Evolutionary conservation across 2,888 invertebrate genomes (phyloP), one percentile per base, ranked within the genome.

Genomic region (Exephanes ischioxanthus): DNA sequence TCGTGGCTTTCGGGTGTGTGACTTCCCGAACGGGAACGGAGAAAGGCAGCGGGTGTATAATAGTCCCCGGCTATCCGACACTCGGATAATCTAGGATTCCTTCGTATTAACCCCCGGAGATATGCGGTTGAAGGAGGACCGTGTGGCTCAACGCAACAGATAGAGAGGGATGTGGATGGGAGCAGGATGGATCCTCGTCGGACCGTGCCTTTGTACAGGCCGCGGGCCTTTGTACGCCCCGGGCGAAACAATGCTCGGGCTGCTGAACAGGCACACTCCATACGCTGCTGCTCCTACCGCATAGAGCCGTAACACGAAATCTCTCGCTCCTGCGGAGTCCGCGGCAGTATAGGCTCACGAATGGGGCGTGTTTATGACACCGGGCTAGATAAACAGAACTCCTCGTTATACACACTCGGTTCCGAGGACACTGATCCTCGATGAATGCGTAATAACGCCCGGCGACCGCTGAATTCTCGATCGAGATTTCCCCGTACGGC

Each of bases 311-410:
- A 30, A 41, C 37, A 73, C 58, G 26, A 53, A 80, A 80, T 80
- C 80, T 80, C 63, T 71, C 82, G 77, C 53, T 80, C 76, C 72
- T 72, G 72, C n/a, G 78, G 73, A 78, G 78, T 61, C 84, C 86
- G 86, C 84, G 75, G 70, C 77, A 82, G 86, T 63, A 19, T 53
- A 33, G 88, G 88, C 87, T 83, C 86, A 87, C 87, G 89, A 88
- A 84, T 87, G 61, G 90, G 90, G 89, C 90, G 92, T 93, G 93
- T 92, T 93, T 92, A 90, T 93, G 93, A 93, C 93, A 93, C 91
- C 88, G 87, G 87, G 70, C 84, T 87, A 91, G 93, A 93, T 93
- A 93, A 93, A 92, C 92, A 90, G 87, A 86, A 84, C 85, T 87
- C 75, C 71, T 67, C 33, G 51, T 84, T 61, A 70, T 55, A 80